Evolutionary conservation across 2,888 invertebrate species (phyloP), one percentile per base, ranked within the genome.

Genomic region (Conus canariensis): DNA sequence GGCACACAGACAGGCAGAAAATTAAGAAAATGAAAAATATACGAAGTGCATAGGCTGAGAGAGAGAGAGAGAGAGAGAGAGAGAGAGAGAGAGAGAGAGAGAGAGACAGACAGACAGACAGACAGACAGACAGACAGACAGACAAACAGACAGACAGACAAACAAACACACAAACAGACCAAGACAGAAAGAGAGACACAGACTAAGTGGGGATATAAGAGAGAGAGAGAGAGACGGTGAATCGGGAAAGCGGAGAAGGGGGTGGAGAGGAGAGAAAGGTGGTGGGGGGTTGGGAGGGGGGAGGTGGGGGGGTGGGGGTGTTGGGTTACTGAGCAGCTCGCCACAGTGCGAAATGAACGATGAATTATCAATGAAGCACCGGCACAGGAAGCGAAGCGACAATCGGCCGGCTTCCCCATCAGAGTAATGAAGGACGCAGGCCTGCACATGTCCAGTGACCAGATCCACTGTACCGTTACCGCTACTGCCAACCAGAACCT

Each of bases 331-430:
- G 45, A 4, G 45, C 60, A 64, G 60, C 60, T 10, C 16, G 60
- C 16, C 0, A 10, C 60, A 16, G 10, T 10, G 60, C 16, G 74
- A n/a, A n/a, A n/a, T 22, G 10, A 74, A 74, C 22, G 74, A 74
- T 74, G 74, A 74, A 74, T 74, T 74, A 74, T 74, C 74, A 74
- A 74, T 74, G 74, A 74, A 74, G 74, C 74, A n/a, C 74, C 19
- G 19, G n/a, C 74, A 9, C 9, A n/a, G 9, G 74, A 74, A 74
- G 19, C n/a, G 74, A 74, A 74, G 74, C 74, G 74, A 74, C 10
- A n/a, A 22, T 16, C n/a, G n/a, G n/a, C n/a, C 45, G 45, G 45
- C 45, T 45, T 45, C n/a, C 10, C 74, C 74, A 74, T 74, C 74
- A 74, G 22, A 0, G n/a, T 74, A 74, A 74, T 74, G 74, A 74